These are phyloP conservation scores for Rhopalosiphum maidis DNA, from an alignment of 1,140 invertebrate genomes.

Conservation along the genomic window DNA sequence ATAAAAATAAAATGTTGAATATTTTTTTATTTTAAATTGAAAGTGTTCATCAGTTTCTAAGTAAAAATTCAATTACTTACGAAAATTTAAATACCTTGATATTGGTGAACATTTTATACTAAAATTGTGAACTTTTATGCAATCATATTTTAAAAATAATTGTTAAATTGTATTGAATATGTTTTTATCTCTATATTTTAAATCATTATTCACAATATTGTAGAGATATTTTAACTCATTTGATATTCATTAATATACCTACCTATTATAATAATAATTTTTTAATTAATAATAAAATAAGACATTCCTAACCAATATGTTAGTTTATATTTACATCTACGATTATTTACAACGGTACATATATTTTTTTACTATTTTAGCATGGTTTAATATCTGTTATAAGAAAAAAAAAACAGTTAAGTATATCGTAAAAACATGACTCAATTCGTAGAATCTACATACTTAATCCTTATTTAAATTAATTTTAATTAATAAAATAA, in stretches of 20 bases:
- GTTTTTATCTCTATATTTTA: neutral
- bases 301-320: too few relatives aligned
- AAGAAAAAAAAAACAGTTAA: too few relatives aligned
- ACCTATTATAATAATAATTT: neutral
- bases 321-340: too few relatives aligned
- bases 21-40: neutral
- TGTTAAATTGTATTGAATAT: neutral
- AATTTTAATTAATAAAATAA: neutral
- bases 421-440: neutral
- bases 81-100: neutral
- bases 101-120: neutral
- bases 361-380: too few relatives aligned
- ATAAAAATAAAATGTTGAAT: neutral
- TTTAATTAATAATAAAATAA: too few relatives aligned
- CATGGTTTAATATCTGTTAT: too few relatives aligned
- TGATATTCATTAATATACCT: neutral
- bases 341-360: too few relatives aligned
- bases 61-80: neutral
- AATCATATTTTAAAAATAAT: neutral
- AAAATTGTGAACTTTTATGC: neutral
- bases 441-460: neutral
- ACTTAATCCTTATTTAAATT: neutral
- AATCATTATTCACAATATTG: neutral
- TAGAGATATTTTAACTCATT: neutral
- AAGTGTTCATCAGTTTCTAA: neutral